Evolutionary conservation across 2,113 vertebrate genomes (phyloP).

Genomic region (Tympanuchus pallidicinctus): DNA sequence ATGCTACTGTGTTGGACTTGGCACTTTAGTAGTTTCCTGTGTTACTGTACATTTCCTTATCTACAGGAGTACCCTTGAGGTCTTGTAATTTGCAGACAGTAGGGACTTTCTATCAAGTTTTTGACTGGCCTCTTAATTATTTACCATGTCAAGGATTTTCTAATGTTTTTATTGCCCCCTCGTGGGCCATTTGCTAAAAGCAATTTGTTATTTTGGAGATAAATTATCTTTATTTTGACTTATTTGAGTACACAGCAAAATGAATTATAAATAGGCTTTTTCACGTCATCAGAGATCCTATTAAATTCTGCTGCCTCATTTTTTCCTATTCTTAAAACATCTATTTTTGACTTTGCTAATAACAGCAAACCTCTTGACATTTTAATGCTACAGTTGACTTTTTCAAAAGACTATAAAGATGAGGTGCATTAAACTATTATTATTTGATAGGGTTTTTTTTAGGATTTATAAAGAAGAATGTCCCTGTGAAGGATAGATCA

Average conservation of each 20-base stretch:
- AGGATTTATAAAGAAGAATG: neutral
- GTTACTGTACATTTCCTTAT: conserved; percentile 18
- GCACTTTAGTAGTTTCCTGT: neutral
- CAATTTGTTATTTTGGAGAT: conserved; percentile 72
- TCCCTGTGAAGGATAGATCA: neutral
- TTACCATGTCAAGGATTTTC: conserved; percentile 70
- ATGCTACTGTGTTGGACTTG: conserved; percentile 2
- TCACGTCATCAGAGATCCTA: conserved; percentile 13
- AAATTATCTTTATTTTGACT: conserved; percentile 74
- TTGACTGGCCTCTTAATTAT: conserved; percentile 76
- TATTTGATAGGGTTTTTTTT: neutral
- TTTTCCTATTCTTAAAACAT: conserved; percentile 64
- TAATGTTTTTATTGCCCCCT: conserved; percentile 75
- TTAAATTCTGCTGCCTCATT: conserved; percentile 57
- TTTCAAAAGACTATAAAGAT: neutral
- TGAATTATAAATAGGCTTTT: conserved; percentile 23
- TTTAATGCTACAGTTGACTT: conserved; percentile 17
- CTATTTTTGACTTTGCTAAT: conserved; percentile 46
- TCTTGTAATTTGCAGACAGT: conserved; percentile 60
- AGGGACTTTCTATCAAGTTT: conserved; percentile 62
- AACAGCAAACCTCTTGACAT: conserved; percentile 29
- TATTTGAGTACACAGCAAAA: conserved; percentile 40
- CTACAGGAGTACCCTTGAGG: neutral
- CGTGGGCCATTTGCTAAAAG: conserved; percentile 71
- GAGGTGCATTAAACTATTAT: neutral